A percentile compares a stretch with the other conserved stretches of the same genome.
These are phyloP conservation scores for Marmota monax DNA, from an alignment of 2,113 vertebrate species.

Conservation along the genomic window DNA sequence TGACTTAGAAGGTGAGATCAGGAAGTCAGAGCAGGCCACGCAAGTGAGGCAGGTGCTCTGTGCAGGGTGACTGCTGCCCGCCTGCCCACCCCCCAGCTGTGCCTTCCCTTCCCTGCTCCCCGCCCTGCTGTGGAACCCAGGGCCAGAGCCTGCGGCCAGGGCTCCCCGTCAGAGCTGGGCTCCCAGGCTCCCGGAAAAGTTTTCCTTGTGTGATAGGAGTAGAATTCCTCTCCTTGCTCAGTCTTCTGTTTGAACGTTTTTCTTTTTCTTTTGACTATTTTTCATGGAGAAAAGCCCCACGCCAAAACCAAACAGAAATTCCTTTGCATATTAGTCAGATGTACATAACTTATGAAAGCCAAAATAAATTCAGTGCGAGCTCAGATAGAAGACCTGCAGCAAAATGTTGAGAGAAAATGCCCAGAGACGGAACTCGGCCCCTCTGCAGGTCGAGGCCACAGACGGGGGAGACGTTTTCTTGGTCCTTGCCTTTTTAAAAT, in stretches of 20 bases:
- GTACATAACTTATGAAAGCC: constrained; percentile 51
- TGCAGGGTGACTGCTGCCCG: not conserved
- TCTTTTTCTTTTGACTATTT: not conserved
- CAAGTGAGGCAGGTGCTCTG: not conserved
- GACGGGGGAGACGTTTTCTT: constrained; percentile 55
- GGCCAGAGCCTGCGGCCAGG: too few species aligned
- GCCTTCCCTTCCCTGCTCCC: not conserved
- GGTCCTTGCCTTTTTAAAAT: constrained; percentile 70
- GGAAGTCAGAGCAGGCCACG: not conserved
- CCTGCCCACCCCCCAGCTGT: too few species aligned
- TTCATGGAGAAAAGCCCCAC: not conserved
- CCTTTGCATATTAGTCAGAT: constrained; percentile 21
- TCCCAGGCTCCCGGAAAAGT: not conserved
- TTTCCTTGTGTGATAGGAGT: not conserved
- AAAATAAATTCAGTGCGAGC: not conserved
- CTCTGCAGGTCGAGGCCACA: not conserved
- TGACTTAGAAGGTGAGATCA: not conserved
- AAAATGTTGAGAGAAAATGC: not conserved
- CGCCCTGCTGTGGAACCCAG: too few species aligned
- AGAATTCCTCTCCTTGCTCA: not conserved
- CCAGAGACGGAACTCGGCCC: constrained; percentile 14
- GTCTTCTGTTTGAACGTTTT: not conserved
- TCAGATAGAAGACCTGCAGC: not conserved
- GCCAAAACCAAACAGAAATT: not conserved
- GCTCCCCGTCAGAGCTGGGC: not conserved